A percentile compares a stretch with the other conserved stretches of the same genome.
Conservation (phyloP, 2,888 invertebrate species). For the Coenonympha arcania region DNA sequence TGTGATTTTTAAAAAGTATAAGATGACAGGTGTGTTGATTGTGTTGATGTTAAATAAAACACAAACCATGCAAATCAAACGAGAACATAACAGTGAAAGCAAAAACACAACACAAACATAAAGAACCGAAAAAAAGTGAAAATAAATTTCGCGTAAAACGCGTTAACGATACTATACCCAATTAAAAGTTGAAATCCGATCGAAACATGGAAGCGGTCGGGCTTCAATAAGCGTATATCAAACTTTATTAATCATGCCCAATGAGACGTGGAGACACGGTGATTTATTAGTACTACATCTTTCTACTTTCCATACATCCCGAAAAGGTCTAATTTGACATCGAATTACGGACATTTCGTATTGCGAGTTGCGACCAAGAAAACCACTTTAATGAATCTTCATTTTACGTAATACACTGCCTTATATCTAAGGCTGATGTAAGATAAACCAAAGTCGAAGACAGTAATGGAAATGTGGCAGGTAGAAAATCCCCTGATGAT, state of each 20-base stretch:
- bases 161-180: conserved; percentile 31
- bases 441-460: conserved; percentile 1
- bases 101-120: conserved; percentile 14
- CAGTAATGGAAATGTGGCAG: conserved; percentile 14
- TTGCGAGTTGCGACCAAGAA: neutral
- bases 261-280: conserved; percentile 46
- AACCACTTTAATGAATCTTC: neutral
- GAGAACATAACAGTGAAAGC: conserved; percentile 27
- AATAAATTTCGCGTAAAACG: conserved; percentile 30
- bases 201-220: conserved; percentile 26
- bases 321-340: conserved; percentile 59
- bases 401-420: conserved; percentile 16
- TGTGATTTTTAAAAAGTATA: too few species aligned
- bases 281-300: conserved; percentile 62
- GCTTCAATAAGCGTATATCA: conserved; percentile 30
- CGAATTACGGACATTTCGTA: conserved; percentile 32
- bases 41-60: too few species aligned
- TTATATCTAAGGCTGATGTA: neutral
- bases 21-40: neutral
- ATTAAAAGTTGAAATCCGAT: conserved; percentile 34
- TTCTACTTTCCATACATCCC: conserved; percentile 57
- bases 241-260: conserved; percentile 36
- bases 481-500: conserved; percentile 8
- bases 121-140: conserved; percentile 31
- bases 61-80: conserved; percentile 8